These are phyloP conservation scores for Melanerpes aurifrons DNA, from an alignment of 2,113 vertebrate species.

Conservation along the genomic window DNA sequence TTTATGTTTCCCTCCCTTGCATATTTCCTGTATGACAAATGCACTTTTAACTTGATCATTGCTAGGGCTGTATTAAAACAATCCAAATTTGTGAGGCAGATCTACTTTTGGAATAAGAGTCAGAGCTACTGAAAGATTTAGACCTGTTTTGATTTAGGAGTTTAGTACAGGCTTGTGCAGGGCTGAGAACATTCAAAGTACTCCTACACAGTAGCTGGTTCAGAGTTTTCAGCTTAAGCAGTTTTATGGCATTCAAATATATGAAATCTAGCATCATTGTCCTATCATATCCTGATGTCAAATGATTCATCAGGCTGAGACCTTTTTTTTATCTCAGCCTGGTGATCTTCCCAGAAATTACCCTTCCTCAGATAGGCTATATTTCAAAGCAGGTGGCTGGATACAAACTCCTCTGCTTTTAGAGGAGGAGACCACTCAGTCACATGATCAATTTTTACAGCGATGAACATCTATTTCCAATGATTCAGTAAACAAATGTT, in stretches of 20 bases:
- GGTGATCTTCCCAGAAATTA: not conserved
- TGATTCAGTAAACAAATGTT: not conserved
- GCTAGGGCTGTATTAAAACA: not conserved
- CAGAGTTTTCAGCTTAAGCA: not conserved
- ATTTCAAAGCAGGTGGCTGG: not conserved
- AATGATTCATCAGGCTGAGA: not conserved
- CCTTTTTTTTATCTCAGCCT: not conserved
- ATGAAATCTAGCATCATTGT: not conserved
- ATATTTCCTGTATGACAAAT: slow-evolving; percentile 27
- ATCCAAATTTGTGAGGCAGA: slow-evolving; percentile 2
- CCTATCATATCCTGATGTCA: not conserved
- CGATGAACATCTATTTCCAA: not conserved
- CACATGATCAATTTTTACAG: not conserved
- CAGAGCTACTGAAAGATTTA: slow-evolving; percentile 33
- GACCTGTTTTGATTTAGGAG: slow-evolving; percentile 3
- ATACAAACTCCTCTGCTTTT: not conserved
- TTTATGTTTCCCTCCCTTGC: not conserved
- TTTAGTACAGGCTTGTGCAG: not conserved
- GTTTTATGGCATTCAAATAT: not conserved
- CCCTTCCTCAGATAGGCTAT: not conserved
- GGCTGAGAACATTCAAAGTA: not conserved
- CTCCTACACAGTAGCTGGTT: not conserved
- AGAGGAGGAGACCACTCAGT: not conserved
- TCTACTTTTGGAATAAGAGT: not conserved
- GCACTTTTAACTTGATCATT: not conserved